Percentiles rank a stretch among this genome's conserved stretches.
These are phyloP conservation scores for Capricornis sumatraensis DNA, from an alignment of 2,113 vertebrate species.

Conservation along the genomic window DNA sequence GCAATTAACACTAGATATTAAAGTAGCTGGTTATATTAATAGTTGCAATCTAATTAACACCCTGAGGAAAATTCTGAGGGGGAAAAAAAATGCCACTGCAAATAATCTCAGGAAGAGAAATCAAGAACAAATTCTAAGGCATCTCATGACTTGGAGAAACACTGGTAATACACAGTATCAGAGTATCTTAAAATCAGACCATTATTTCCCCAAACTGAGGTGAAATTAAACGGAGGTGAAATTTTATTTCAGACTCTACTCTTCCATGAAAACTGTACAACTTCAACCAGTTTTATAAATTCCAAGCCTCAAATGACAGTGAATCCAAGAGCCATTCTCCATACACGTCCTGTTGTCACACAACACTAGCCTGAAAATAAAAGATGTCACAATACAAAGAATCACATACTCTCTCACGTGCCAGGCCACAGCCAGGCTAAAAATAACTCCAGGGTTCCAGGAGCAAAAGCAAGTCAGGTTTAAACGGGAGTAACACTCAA, in stretches of 20 bases:
- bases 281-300: conserved; percentile 22
- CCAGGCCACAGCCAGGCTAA: conserved; percentile 31
- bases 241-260: conserved; percentile 45
- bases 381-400: conserved; percentile 28
- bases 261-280: conserved; percentile 3
- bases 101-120: background rate
- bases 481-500: conserved; percentile 12
- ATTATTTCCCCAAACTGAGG: background rate
- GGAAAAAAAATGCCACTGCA: background rate
- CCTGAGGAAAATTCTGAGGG: background rate
- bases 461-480: conserved; percentile 44
- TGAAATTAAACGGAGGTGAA: background rate
- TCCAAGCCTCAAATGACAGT: background rate
- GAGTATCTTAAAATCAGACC: background rate
- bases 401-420: background rate
- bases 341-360: background rate
- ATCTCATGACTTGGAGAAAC: background rate
- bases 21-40: conserved; percentile 19
- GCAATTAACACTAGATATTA: background rate
- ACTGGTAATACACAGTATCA: background rate
- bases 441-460: conserved; percentile 22
- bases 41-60: background rate
- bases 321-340: conserved; percentile 29
- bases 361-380: conserved; percentile 27
- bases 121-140: conserved; percentile 19